Percentiles rank a stretch among this genome's conserved stretches.
Evolutionary conservation across 2,113 vertebrate genomes (phyloP).

Genomic region (Psophia crepitans): DNA sequence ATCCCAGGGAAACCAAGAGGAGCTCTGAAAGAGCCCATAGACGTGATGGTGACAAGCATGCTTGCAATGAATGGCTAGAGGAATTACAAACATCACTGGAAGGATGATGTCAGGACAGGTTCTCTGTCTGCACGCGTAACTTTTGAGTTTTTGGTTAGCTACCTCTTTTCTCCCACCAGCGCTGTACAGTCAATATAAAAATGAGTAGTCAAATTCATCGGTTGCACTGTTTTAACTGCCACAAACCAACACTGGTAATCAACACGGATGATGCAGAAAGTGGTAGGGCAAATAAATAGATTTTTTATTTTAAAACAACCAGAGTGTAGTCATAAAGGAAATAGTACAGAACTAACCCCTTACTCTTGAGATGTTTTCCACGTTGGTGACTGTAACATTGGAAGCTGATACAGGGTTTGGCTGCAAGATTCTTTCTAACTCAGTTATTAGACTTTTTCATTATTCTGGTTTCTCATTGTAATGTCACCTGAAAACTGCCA

Average conservation of each 20-base stretch:
- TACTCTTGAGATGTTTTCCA: not conserved
- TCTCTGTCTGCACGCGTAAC: not conserved
- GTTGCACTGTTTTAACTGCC: not conserved
- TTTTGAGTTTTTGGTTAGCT: not conserved
- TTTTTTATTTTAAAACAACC: no score
- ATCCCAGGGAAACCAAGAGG: not conserved
- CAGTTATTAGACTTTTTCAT: not conserved
- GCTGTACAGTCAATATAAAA: not conserved
- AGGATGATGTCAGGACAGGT: not conserved
- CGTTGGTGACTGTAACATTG: not conserved
- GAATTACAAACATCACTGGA: not conserved
- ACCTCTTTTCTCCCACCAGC: not conserved
- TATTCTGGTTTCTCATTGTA: not conserved
- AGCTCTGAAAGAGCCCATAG: not conserved
- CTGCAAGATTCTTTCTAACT: not conserved
- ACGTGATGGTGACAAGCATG: rapidly evolving
- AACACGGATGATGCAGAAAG: not conserved
- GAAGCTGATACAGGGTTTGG: not conserved
- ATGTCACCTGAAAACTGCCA: not conserved
- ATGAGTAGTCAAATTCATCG: not conserved
- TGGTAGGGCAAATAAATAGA: not conserved
- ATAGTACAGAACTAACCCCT: not conserved
- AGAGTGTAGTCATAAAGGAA: not conserved
- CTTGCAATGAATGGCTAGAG: not conserved
- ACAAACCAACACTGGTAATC: not conserved